Conservation (phyloP, 1,140 invertebrate genomes). For the Venturia canescens region DNA sequence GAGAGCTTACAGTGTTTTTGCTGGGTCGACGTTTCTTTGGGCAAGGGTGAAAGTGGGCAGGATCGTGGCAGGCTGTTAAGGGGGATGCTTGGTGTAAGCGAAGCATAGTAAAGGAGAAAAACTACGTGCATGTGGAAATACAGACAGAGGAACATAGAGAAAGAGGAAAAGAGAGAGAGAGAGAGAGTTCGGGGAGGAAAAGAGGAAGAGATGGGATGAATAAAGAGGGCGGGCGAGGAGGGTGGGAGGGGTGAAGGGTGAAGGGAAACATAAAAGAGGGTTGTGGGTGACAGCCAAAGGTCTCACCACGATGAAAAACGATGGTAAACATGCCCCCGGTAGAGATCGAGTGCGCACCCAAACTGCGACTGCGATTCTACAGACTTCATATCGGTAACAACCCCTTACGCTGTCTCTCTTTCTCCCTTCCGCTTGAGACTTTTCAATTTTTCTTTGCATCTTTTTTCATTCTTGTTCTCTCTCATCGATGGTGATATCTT, state of each 20-base stretch:
- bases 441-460: slow-evolving; percentile 52
- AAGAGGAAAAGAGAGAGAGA: slow-evolving; percentile 41
- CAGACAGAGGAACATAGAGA: slow-evolving; percentile 53
- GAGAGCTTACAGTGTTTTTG: slow-evolving; percentile 56
- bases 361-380: slow-evolving; percentile 26
- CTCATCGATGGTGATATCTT: slow-evolving; percentile 40
- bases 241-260: too few species aligned
- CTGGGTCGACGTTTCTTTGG: slow-evolving; percentile 54
- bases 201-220: slow-evolving; percentile 41
- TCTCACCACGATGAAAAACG: slow-evolving; percentile 19
- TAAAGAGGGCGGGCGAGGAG: background rate
- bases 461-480: slow-evolving; percentile 42
- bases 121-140: background rate
- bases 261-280: background rate
- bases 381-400: slow-evolving; percentile 5
- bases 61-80: slow-evolving; percentile 48
- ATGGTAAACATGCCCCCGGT: slow-evolving; percentile 4
- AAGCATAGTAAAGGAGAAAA: slow-evolving; percentile 49
- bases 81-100: background rate
- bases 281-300: background rate
- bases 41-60: slow-evolving; percentile 26
- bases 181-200: slow-evolving; percentile 25
- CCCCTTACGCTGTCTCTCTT: slow-evolving; percentile 17
- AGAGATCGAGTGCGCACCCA: slow-evolving; percentile 4
- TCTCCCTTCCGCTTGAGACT: slow-evolving; percentile 38